Evolutionary conservation across 2,797 vertebrate species (phyloP).

Genomic region (Hippopotamyrus pictus): DNA sequence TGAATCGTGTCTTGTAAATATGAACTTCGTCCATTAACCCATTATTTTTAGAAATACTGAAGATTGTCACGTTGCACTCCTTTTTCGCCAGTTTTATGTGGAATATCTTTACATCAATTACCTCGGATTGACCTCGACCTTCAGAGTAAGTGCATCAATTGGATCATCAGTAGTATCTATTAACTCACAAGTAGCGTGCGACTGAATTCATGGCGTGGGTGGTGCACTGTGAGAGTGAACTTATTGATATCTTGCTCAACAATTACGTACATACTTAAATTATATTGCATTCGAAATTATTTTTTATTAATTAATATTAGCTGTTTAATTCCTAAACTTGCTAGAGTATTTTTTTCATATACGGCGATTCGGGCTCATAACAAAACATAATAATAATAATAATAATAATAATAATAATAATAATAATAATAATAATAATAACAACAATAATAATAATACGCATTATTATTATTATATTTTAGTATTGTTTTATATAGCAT

Average conservation of each 20-base stretch:
- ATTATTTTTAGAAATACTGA: conserved; percentile 43
- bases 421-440: not conserved
- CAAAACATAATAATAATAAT: not conserved
- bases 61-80: conserved; percentile 49
- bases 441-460: not conserved
- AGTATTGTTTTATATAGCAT: not conserved
- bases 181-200: not conserved
- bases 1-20: conserved; percentile 31
- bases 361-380: not conserved
- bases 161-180: not conserved
- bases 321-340: not conserved
- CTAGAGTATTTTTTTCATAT: not conserved
- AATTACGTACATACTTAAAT: not conserved
- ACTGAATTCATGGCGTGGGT: not conserved
- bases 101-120: conserved; percentile 64
- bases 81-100: conserved; percentile 51
- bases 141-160: conserved; percentile 60
- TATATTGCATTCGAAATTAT: not conserved
- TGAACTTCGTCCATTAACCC: conserved; percentile 41
- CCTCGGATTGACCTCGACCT: conserved; percentile 64
- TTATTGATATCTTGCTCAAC: not conserved
- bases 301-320: not conserved
- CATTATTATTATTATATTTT: not conserved
- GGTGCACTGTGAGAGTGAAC: not conserved
- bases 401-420: not conserved